Evolutionary conservation across 2,797 vertebrate genomes (phyloP).

Genomic region (Xenopus petersii): DNA sequence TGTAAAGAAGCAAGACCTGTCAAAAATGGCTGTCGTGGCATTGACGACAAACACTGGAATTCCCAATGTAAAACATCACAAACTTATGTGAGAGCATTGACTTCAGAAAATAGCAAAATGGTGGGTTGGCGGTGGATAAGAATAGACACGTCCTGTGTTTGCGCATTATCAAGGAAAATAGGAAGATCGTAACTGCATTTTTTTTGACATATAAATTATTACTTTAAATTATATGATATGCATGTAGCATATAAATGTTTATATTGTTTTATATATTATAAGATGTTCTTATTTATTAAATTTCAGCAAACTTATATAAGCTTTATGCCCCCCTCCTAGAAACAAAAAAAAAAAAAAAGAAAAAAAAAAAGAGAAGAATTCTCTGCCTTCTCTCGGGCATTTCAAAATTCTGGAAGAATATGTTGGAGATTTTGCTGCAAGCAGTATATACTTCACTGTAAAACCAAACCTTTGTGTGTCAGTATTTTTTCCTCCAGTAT

Average conservation of each 20-base stretch:
- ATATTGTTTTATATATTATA: conserved; percentile 93
- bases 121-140: conserved; percentile 95
- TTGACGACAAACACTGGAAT: conserved; percentile 97
- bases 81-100: conserved; percentile 89
- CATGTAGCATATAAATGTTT: conserved; percentile 98
- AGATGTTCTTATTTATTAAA: conserved; percentile 98
- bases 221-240: conserved; percentile 99
- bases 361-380: conserved; percentile 64
- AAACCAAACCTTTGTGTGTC: conserved; percentile 63
- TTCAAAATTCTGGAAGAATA: conserved; percentile 56
- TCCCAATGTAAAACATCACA: conserved; percentile 96
- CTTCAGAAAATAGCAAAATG: conserved; percentile 74
- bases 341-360: not conserved
- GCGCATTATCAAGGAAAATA: conserved; percentile 89
- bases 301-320: conserved; percentile 74
- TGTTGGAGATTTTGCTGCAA: conserved; percentile 54
- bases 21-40: conserved; percentile 87
- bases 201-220: conserved; percentile 94
- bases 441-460: conserved; percentile 58
- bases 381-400: conserved; percentile 78
- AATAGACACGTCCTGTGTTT: conserved; percentile 96
- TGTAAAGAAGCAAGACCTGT: conserved; percentile 79
- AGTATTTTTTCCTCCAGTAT: conserved; percentile 69
- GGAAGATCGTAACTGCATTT: conserved; percentile 75
- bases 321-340: conserved; percentile 69